Percentiles rank a stretch among this genome's conserved stretches.
Conservation (phyloP, 2,888 invertebrate genomes). For the Agrypnus murinus region DNA sequence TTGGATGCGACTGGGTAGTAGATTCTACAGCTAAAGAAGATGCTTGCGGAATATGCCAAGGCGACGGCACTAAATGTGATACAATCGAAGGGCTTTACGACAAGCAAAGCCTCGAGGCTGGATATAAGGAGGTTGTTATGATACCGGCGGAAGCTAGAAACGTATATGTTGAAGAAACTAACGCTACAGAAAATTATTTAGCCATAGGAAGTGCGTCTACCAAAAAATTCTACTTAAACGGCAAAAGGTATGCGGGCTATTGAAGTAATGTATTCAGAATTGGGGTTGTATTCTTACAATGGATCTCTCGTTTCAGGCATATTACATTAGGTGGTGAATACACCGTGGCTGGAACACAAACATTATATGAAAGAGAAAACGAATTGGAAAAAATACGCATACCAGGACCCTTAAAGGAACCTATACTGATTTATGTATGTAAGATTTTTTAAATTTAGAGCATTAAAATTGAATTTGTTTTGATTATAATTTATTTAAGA, state of each 20-base stretch:
- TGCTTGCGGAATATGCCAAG: slow-evolving; percentile 90
- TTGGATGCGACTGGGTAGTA: slow-evolving; percentile 94
- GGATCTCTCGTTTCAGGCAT: slow-evolving; percentile 72
- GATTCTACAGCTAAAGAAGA: slow-evolving; percentile 88
- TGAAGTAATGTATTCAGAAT: slow-evolving; percentile 54
- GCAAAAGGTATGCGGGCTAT: slow-evolving; percentile 76
- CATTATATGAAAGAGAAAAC: slow-evolving; percentile 85
- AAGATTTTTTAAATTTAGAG: no score
- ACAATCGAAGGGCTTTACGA: slow-evolving; percentile 77
- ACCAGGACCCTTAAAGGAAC: slow-evolving; percentile 87
- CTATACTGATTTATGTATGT: slow-evolving; percentile 86
- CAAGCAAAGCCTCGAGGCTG: slow-evolving; percentile 70
- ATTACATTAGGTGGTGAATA: slow-evolving; percentile 87
- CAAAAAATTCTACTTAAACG: slow-evolving; percentile 85
- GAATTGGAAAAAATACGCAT: slow-evolving; percentile 88
- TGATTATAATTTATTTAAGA: no score
- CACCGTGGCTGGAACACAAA: slow-evolving; percentile 84
- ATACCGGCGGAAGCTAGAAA: slow-evolving; percentile 88
- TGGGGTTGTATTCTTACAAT: slow-evolving; percentile 15
- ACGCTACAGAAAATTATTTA: slow-evolving; percentile 85
- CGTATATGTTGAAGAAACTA: slow-evolving; percentile 84
- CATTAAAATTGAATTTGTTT: no score
- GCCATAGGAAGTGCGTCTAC: slow-evolving; percentile 83
- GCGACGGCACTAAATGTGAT: slow-evolving; percentile 87
- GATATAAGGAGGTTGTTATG: slow-evolving; percentile 78